These are phyloP conservation scores for Pantala flavescens DNA, from an alignment of 1,140 invertebrate genomes.

Conservation along the genomic window DNA sequence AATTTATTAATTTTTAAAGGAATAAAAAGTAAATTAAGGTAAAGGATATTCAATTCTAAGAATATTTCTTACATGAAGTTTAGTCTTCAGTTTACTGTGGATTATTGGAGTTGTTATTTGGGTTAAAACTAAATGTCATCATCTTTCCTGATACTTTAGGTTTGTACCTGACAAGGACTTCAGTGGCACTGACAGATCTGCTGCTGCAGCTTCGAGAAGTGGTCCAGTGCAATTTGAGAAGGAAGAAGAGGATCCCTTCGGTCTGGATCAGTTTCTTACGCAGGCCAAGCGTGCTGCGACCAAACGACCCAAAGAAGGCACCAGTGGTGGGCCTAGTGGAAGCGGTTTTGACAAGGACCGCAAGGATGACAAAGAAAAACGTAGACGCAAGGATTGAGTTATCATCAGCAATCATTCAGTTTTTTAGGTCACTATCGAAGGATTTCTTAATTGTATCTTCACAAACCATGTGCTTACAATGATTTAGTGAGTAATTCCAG, in stretches of 20 bases:
- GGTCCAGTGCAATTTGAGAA: slow-evolving; percentile 95
- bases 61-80: no score
- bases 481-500: no score
- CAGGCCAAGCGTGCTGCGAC: slow-evolving; percentile 79
- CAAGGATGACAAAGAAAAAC: slow-evolving; percentile 34
- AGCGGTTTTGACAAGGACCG: slow-evolving; percentile 17
- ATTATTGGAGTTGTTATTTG: no score
- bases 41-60: no score
- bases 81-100: no score
- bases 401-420: not conserved
- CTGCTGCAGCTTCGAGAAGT: slow-evolving; percentile 49
- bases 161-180: slow-evolving; percentile 97
- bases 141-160: slow-evolving; percentile 34
- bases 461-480: no score
- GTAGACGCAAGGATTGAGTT: slow-evolving; percentile 31
- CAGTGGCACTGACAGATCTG: slow-evolving; percentile 68
- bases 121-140: no score
- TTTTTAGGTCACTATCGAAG: no score
- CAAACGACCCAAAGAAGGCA: slow-evolving; percentile 39
- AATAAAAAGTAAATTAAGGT: no score
- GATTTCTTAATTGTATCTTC: no score
- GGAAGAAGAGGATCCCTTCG: slow-evolving; percentile 92
- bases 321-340: slow-evolving; percentile 27
- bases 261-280: slow-evolving; percentile 94
- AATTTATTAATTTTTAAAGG: no score